Percentiles rank a stretch among this genome's conserved stretches.
phyloP scores from a whole-genome alignment of 1,140 invertebrate species.

The Brachionus koreanus region DNA sequence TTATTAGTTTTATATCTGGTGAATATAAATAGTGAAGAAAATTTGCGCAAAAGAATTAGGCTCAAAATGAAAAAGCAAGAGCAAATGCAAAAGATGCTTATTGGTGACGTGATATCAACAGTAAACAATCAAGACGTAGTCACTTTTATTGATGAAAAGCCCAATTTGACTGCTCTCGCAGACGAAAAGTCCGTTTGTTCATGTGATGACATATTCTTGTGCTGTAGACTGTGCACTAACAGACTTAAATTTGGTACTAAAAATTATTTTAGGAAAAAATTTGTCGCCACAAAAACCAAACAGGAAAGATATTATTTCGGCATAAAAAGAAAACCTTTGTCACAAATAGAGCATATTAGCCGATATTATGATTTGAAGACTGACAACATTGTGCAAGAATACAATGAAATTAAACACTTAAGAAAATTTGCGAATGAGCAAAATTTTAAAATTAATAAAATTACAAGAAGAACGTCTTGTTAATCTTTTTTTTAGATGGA shows the following conservation, averaged over 20 bases:
- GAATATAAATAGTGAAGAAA: slow-evolving; percentile 39
- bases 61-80: slow-evolving; percentile 30
- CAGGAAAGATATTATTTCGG: not conserved
- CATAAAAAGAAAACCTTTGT: not conserved
- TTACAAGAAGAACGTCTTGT: not conserved
- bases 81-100: slow-evolving; percentile 38
- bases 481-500: not conserved
- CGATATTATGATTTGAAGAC: not conserved
- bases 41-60: slow-evolving; percentile 9
- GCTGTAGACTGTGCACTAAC: not conserved
- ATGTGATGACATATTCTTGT: slow-evolving; percentile 25
- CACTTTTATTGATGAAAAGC: slow-evolving; percentile 28
- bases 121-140: slow-evolving; percentile 41
- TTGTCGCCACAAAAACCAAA: not conserved
- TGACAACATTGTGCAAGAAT: not conserved
- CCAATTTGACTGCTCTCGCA: slow-evolving; percentile 1
- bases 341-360: not conserved
- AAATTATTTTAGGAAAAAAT: not conserved
- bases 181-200: slow-evolving; percentile 41
- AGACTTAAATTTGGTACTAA: not conserved
- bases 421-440: slow-evolving; percentile 16
- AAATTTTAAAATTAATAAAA: not conserved
- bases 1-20: slow-evolving; percentile 36
- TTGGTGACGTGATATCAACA: slow-evolving; percentile 33
- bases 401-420: not conserved